Conservation (phyloP, 2,888 invertebrate genomes). For the Drosophila villosipedis region DNA sequence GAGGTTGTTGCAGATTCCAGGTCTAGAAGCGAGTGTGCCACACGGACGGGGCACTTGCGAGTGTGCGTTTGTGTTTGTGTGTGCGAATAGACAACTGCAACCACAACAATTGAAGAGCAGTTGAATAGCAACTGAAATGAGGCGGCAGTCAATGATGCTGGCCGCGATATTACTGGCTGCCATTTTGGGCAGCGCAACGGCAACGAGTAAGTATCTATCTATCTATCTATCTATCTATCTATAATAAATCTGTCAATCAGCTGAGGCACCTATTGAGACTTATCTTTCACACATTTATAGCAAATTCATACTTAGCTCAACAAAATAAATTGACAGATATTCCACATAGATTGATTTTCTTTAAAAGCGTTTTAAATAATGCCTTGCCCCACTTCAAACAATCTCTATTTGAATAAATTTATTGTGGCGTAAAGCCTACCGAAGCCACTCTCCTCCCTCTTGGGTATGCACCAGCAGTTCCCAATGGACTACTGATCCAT, state of each 20-base stretch:
- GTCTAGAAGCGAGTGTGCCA: slow-evolving; percentile 17
- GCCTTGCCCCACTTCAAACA: neutral
- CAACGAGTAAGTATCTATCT: slow-evolving; percentile 79
- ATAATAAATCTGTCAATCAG: neutral
- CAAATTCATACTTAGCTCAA: neutral
- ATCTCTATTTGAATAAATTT: slow-evolving; percentile 2
- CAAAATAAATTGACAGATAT: neutral
- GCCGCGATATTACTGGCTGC: slow-evolving; percentile 83
- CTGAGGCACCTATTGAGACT: neutral
- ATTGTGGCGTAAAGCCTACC: slow-evolving; percentile 6
- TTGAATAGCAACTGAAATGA: slow-evolving; percentile 72
- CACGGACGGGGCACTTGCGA: slow-evolving; percentile 14
- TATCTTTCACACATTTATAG: neutral
- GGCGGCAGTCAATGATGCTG: slow-evolving; percentile 84
- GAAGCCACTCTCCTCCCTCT: slow-evolving; percentile 3
- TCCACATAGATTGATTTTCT: neutral
- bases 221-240: neutral
- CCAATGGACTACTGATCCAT: slow-evolving; percentile 16
- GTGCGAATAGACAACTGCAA: slow-evolving; percentile 12
- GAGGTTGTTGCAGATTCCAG: slow-evolving; percentile 40
- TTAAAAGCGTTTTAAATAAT: neutral
- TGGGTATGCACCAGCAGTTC: slow-evolving; percentile 9
- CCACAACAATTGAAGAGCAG: slow-evolving; percentile 35
- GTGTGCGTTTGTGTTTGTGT: slow-evolving; percentile 1
- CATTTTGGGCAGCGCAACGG: slow-evolving; percentile 80